phyloP scores from a whole-genome alignment of 2,113 vertebrate genomes.

The Sebastes schlegelii region DNA sequence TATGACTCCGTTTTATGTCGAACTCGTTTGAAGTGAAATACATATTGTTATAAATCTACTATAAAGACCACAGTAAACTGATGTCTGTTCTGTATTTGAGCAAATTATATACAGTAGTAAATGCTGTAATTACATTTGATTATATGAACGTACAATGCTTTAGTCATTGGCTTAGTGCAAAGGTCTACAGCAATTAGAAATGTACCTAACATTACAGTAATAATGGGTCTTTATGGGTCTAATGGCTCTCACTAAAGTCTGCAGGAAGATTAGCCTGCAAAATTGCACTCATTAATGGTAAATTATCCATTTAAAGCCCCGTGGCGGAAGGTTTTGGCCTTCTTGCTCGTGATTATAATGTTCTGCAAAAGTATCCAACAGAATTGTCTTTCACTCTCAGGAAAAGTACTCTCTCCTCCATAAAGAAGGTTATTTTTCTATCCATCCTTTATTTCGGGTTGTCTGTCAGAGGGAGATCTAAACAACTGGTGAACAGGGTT shows the following conservation, averaged over 20 bases:
- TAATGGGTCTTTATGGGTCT: slow-evolving; percentile 34
- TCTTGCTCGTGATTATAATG: slow-evolving; percentile 23
- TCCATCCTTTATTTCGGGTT: background rate
- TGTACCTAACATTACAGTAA: slow-evolving; percentile 18
- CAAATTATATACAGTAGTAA: background rate
- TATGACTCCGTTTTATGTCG: too few relatives aligned
- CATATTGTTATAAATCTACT: background rate
- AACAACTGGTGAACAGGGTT: slow-evolving; percentile 11
- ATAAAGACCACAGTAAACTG: background rate
- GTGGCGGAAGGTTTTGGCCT: background rate
- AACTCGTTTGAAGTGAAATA: background rate
- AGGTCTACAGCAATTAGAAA: background rate
- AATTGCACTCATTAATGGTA: slow-evolving; percentile 41
- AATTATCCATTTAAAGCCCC: slow-evolving; percentile 37
- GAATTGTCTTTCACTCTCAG: slow-evolving; percentile 5
- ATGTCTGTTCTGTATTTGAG: background rate
- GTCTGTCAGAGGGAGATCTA: slow-evolving; percentile 12
- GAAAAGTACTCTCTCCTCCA: background rate
- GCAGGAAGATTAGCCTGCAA: slow-evolving; percentile 33
- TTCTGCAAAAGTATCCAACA: slow-evolving; percentile 9
- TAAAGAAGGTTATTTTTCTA: background rate
- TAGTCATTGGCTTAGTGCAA: background rate
- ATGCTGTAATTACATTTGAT: slow-evolving; percentile 20
- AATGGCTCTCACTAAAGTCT: slow-evolving; percentile 24
- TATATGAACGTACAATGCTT: background rate